A percentile compares a stretch with the other conserved stretches of the same genome.
Evolutionary conservation across 2,888 invertebrate genomes (phyloP).

Genomic region (Hoplodrina blanda): DNA sequence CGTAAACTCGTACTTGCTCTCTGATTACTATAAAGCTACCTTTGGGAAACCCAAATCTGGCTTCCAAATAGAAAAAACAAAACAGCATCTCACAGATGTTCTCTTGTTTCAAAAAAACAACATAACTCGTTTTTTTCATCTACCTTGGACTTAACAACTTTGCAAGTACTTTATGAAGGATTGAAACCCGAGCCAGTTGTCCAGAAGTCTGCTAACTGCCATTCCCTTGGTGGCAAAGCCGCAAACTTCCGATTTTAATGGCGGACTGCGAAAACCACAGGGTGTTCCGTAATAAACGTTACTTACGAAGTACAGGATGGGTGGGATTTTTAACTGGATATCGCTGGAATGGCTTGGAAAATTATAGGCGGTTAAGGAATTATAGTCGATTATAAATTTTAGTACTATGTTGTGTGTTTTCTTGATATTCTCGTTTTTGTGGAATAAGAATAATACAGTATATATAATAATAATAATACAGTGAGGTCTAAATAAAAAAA

Average conservation of each 20-base stretch:
- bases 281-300: slow-evolving; percentile 56
- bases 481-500: background rate
- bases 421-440: background rate
- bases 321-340: slow-evolving; percentile 44
- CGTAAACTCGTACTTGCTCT: too few relatives aligned
- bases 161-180: slow-evolving; percentile 28
- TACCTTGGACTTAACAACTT: slow-evolving; percentile 28
- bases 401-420: background rate
- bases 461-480: too few relatives aligned
- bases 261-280: slow-evolving; percentile 60
- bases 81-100: background rate
- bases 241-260: slow-evolving; percentile 66
- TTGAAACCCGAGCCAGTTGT: slow-evolving; percentile 50
- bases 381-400: background rate
- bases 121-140: background rate
- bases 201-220: slow-evolving; percentile 63
- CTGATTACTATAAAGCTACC: background rate
- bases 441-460: background rate
- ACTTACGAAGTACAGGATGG: slow-evolving; percentile 51
- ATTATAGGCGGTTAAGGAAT: slow-evolving; percentile 6
- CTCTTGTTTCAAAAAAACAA: background rate
- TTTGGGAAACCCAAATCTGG: too few relatives aligned
- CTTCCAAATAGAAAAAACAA: background rate
- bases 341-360: slow-evolving; percentile 4
- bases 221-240: slow-evolving; percentile 50